These are phyloP conservation scores for Butastur rufipennis DNA, from an alignment of 2,113 vertebrate genomes.

Conservation along the genomic window DNA sequence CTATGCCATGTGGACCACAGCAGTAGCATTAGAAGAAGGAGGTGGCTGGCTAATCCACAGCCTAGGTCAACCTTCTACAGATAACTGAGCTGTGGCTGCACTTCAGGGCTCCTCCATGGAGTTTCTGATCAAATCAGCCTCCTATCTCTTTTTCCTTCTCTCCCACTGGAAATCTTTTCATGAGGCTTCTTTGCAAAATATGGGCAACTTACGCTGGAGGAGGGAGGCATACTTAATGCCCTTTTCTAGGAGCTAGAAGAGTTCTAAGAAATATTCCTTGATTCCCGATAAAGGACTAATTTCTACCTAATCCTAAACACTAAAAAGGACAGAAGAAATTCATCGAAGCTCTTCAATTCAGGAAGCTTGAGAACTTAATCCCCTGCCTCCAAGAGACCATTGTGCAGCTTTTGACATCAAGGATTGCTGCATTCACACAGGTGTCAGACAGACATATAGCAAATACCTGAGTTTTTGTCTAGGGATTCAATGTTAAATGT, in stretches of 20 bases:
- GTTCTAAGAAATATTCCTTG: conserved; percentile 27
- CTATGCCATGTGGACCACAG: background rate
- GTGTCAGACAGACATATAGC: conserved; percentile 10
- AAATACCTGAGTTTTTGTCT: conserved; percentile 25
- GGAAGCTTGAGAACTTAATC: conserved; percentile 54
- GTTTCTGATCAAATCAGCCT: background rate
- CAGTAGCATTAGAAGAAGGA: background rate
- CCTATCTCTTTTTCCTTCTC: background rate
- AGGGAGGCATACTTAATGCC: background rate
- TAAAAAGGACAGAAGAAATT: conserved; percentile 47
- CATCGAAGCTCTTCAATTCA: conserved; percentile 39
- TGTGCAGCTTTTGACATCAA: conserved; percentile 52
- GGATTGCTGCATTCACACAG: conserved; percentile 23
- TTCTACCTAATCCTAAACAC: conserved; percentile 32
- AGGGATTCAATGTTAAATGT: background rate
- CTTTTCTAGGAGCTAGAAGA: background rate
- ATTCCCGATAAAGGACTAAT: conserved; percentile 17
- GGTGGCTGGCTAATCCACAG: background rate
- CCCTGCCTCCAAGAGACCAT: conserved; percentile 11
- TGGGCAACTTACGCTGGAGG: background rate
- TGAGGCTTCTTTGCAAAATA: background rate
- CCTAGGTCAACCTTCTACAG: background rate
- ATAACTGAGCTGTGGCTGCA: background rate
- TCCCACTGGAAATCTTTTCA: background rate
- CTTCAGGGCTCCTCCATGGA: background rate